Conservation (phyloP, 1,140 invertebrate genomes). For the Oryzaephilus surinamensis region DNA sequence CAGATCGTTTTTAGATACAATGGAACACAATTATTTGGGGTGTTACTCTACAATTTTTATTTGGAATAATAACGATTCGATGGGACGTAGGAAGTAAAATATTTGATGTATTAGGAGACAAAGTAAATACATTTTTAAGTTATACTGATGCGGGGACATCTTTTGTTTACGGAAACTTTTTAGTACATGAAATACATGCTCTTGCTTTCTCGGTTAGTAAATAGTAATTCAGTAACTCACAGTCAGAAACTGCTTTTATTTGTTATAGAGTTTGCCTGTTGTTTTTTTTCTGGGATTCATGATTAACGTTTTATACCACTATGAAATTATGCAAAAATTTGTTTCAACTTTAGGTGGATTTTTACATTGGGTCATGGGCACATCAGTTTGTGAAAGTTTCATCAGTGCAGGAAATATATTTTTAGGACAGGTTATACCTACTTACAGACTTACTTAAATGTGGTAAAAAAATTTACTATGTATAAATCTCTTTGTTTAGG, state of each 20-base stretch:
- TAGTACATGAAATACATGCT: slow-evolving; percentile 46
- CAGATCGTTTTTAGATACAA: slow-evolving; percentile 40
- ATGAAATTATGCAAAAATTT: slow-evolving; percentile 78
- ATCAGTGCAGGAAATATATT: slow-evolving; percentile 86
- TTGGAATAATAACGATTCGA: slow-evolving; percentile 78
- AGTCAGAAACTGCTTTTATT: too few relatives aligned
- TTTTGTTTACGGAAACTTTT: slow-evolving; percentile 73
- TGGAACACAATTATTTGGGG: slow-evolving; percentile 79
- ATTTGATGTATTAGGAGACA: slow-evolving; percentile 71
- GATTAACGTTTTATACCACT: slow-evolving; percentile 78
- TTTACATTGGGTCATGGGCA: slow-evolving; percentile 63
- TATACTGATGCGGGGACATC: slow-evolving; percentile 66
- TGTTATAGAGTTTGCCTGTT: too few relatives aligned
- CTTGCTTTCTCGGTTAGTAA: slow-evolving; percentile 81
- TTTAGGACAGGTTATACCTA: slow-evolving; percentile 63
- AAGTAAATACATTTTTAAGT: slow-evolving; percentile 67
- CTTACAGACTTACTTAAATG: not conserved
- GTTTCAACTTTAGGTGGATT: slow-evolving; percentile 74
- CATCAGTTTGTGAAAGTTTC: slow-evolving; percentile 85
- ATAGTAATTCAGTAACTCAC: too few relatives aligned
- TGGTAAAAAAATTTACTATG: too few relatives aligned
- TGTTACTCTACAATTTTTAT: slow-evolving; percentile 70
- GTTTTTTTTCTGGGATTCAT: slow-evolving; percentile 87
- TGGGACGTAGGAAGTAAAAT: slow-evolving; percentile 67
- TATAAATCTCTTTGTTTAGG: slow-evolving; percentile 53